Evolutionary conservation across 1,140 invertebrate species (phyloP), one percentile per base, ranked within the genome.

Genomic region (Chelonus insularis): DNA sequence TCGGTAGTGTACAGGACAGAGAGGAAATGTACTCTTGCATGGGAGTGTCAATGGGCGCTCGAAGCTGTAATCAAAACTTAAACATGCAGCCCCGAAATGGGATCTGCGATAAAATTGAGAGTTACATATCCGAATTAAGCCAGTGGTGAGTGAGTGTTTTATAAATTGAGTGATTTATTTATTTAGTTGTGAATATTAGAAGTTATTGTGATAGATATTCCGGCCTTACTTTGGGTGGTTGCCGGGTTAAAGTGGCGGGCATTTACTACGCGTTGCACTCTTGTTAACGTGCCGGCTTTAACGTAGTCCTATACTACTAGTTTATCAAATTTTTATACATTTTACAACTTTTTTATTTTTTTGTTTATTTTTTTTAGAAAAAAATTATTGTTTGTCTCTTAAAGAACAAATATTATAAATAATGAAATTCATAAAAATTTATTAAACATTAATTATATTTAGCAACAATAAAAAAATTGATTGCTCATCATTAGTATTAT

Each of bases 51-150:
- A 60, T 68, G 66, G 63, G 69, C 65, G 72, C 69, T 70, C 76
- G 74, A 67, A 71, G 67, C 66, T 66, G 64, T 57, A 65, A 67
- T 68, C 69, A 74, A 70, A 78, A 73, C 70, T 54, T 65, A 45
- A 70, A 65, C 62, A 77, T 78, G 71, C 75, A 73, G 66, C 67
- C 75, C 58, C 70, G 71, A 54, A 74, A 77, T 55, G 83, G 81
- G 71, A 81, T 87, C 70, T 87, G 86, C 78, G 84, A 86, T 72
- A 87, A 86, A 83, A 81, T 87, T 61, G 86, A 87, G 71, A 81
- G 82, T 73, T 87, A 87, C 75, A 82, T 88, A 72, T 86, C 84
- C 29, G 86, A 88, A 69, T 79, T 88, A 23, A 85, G 86, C 75
- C 84, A 86, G 82, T 88, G 87, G 87, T 85, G 81, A 78, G 81